phyloP scores from a whole-genome alignment of 2,113 vertebrate species.

The Camelus bactrianus region DNA sequence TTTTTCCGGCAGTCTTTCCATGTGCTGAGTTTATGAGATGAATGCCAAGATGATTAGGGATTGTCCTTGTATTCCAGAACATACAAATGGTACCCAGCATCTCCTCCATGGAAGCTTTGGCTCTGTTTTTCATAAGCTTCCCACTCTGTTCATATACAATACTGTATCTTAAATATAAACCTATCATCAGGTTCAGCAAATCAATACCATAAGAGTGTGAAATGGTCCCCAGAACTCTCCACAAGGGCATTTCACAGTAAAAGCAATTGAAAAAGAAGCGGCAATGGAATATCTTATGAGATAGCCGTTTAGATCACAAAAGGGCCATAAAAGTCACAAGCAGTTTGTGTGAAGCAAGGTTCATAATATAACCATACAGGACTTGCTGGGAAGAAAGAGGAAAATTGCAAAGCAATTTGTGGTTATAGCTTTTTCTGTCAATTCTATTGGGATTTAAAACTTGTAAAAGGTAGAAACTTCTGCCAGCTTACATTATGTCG shows the following conservation, averaged over 20 bases:
- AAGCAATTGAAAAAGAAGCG: conserved; percentile 89
- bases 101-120: conserved; percentile 75
- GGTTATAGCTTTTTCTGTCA: conserved; percentile 88
- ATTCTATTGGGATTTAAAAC: conserved; percentile 89
- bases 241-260: conserved; percentile 89
- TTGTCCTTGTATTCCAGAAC: conserved; percentile 53
- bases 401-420: conserved; percentile 91
- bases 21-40: conserved; percentile 25
- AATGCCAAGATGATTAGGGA: conserved; percentile 76
- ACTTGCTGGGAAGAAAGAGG: conserved; percentile 85
- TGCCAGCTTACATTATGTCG: conserved; percentile 84
- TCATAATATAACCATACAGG: conserved; percentile 88
- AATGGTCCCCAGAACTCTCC: conserved; percentile 88
- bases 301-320: conserved; percentile 91
- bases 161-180: conserved; percentile 87
- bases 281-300: conserved; percentile 89
- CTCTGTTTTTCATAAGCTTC: conserved; percentile 82
- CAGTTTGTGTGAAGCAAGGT: conserved; percentile 89
- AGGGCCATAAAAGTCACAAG: conserved; percentile 91
- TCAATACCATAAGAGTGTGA: conserved; percentile 88
- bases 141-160: conserved; percentile 79
- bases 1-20: conserved; percentile 57
- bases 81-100: conserved; percentile 50
- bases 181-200: conserved; percentile 88
- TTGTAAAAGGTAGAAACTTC: conserved; percentile 88